Evolutionary conservation across 1,140 invertebrate species (phyloP), one percentile per base, ranked within the genome.

Genomic region (Drosophila kurseongensis): DNA sequence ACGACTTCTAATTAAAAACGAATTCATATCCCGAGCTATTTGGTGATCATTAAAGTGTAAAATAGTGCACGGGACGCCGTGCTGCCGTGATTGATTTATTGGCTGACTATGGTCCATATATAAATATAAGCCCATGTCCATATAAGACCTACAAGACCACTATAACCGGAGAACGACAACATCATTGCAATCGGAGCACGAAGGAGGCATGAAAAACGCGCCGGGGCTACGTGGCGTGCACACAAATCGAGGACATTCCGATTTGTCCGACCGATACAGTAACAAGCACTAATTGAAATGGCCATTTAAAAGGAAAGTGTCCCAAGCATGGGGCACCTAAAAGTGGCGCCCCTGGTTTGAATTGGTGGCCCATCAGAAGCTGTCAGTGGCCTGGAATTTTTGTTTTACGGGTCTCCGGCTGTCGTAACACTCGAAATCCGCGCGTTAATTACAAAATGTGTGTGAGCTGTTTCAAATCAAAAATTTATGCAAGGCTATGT

Each of bases 41-140:
- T 89, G 76, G 50, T 89, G 84, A 90, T 90, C 84, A 90, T 89
- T 90, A 84, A 89, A 75, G 76, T 88, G 84, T 80, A 84, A 89
- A 89, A 84, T 84, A 84, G 73, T 67, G 55, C 35, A 41, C 36
- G 69, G 51, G 60, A 65, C 36, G 63, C 50, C 29, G 69, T 78
- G 80, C 63, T 80, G 54, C 82, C 67, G 62, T 89, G 80, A 90
- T 90, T 88, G 84, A 88, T 89, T 90, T 90, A 88, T 88, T 90
- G 72, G 56, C 48, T 78, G 57, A 48, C 61, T 77, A 78, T 60
- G 65, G 79, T 35, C 52, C 29, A 32, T 32, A 32, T 32, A 32
- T 32, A 32, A 7, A 32, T 32, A 32, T 32, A 32, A 7, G 51
- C 52, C 80, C 63, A 66, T 84, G 78, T 78, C 80, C 75, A 66